A percentile compares a stretch with the other conserved stretches of the same genome.
Conservation (phyloP, 1,140 invertebrate species). For the Bombus turneri region DNA sequence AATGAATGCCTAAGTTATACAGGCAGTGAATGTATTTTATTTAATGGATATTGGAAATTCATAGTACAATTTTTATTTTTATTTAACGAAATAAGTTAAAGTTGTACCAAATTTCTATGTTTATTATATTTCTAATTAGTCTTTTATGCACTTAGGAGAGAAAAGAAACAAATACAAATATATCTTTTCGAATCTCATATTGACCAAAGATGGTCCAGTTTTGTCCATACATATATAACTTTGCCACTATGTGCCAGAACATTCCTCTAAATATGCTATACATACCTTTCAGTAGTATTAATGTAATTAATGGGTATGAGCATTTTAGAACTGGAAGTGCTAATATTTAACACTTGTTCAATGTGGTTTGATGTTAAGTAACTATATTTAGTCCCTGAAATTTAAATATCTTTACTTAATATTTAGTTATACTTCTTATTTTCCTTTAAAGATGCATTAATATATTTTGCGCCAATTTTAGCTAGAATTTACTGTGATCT, state of each 20-base stretch:
- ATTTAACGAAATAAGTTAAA: conserved; percentile 20
- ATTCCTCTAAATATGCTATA: conserved; percentile 70
- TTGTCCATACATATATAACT: conserved; percentile 50
- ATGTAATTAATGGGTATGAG: conserved; percentile 49
- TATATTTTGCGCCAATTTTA: conserved; percentile 55
- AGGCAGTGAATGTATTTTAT: conserved; percentile 55
- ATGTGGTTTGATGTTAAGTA: conserved; percentile 46
- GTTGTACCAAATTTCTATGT: conserved; percentile 32
- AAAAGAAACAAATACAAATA: conserved; percentile 44
- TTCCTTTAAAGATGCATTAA: conserved; percentile 34
- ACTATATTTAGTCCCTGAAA: conserved; percentile 40
- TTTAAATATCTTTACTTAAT: conserved; percentile 46
- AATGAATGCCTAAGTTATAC: conserved; percentile 36
- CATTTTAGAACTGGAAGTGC: conserved; percentile 55
- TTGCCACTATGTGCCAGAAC: conserved; percentile 78
- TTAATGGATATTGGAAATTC: not conserved
- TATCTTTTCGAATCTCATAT: conserved; percentile 62
- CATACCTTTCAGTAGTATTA: conserved; percentile 69
- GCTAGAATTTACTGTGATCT: conserved; percentile 59
- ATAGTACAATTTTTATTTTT: conserved; percentile 32
- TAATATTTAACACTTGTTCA: conserved; percentile 40
- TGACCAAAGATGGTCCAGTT: conserved; percentile 38
- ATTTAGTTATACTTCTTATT: conserved; percentile 34
- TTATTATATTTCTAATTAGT: conserved; percentile 44
- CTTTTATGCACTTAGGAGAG: conserved; percentile 43